phyloP scores from a whole-genome alignment of 2,797 vertebrate genomes.

The Lerista edwardsae region DNA sequence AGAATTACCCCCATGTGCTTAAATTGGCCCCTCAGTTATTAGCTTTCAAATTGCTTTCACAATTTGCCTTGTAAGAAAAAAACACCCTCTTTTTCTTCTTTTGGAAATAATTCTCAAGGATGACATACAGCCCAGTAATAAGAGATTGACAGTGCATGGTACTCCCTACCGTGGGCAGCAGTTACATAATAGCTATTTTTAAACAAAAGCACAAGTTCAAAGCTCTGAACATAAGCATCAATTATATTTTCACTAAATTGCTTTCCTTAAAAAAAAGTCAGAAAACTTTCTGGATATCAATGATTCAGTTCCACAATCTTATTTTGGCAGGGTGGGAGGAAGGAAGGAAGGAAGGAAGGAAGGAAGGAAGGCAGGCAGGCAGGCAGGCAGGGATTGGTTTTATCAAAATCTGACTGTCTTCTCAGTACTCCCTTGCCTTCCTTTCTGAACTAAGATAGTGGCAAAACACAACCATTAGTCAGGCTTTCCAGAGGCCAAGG shows the following conservation, averaged over 20 bases:
- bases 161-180: constrained; percentile 21
- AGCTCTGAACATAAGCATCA: background rate
- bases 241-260: background rate
- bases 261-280: background rate
- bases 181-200: constrained; percentile 13
- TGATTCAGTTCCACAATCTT: background rate
- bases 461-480: background rate
- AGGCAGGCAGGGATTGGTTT: background rate
- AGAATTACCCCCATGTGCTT: background rate
- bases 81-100: background rate
- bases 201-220: constrained; percentile 33
- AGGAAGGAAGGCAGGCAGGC: background rate
- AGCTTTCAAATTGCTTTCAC: background rate
- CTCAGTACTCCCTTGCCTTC: background rate
- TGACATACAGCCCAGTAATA: constrained; percentile 11
- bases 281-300: background rate
- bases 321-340: background rate
- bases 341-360: background rate
- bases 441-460: background rate
- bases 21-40: background rate
- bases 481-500: too few species aligned
- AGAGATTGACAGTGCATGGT: background rate
- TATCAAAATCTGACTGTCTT: background rate
- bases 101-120: background rate
- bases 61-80: background rate